Conservation (phyloP, 2,888 invertebrate species). For the Campaea margaritaria region DNA sequence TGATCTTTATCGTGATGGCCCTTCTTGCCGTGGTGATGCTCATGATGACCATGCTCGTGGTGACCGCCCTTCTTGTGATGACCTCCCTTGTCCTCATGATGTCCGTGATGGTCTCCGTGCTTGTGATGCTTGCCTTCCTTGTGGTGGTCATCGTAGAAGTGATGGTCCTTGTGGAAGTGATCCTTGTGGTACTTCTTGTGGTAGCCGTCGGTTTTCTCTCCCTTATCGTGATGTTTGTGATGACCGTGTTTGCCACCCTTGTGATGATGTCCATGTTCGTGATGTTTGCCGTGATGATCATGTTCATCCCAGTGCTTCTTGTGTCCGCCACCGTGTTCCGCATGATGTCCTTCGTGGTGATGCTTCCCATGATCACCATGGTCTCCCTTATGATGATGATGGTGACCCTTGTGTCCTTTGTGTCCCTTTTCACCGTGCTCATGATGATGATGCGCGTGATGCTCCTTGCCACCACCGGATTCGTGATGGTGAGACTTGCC, state of each 20-base stretch:
- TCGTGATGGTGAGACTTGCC: slow-evolving; percentile 70
- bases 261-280: slow-evolving; percentile 78
- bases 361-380: slow-evolving; percentile 77
- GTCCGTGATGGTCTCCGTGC: slow-evolving; percentile 77
- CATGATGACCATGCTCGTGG: slow-evolving; percentile 74
- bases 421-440: slow-evolving; percentile 76
- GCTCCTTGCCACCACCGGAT: slow-evolving; percentile 75
- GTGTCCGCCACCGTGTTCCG: slow-evolving; percentile 75
- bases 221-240: slow-evolving; percentile 78
- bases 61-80: slow-evolving; percentile 81
- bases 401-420: slow-evolving; percentile 80
- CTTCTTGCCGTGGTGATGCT: slow-evolving; percentile 78
- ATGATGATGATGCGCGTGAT: slow-evolving; percentile 76
- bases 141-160: slow-evolving; percentile 80
- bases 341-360: slow-evolving; percentile 74
- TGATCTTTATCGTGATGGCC: slow-evolving; percentile 80
- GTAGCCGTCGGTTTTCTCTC: slow-evolving; percentile 76
- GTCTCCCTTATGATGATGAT: slow-evolving; percentile 78
- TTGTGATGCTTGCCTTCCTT: slow-evolving; percentile 80
- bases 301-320: slow-evolving; percentile 78
- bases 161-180: slow-evolving; percentile 79
- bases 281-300: slow-evolving; percentile 75
- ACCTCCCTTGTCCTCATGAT: slow-evolving; percentile 74
- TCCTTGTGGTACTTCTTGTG: slow-evolving; percentile 82
- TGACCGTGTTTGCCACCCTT: slow-evolving; percentile 79